Percentiles rank a stretch among this genome's conserved stretches.
These are phyloP conservation scores for Drosophila formosana DNA, from an alignment of 2,888 invertebrate genomes.

Conservation along the genomic window DNA sequence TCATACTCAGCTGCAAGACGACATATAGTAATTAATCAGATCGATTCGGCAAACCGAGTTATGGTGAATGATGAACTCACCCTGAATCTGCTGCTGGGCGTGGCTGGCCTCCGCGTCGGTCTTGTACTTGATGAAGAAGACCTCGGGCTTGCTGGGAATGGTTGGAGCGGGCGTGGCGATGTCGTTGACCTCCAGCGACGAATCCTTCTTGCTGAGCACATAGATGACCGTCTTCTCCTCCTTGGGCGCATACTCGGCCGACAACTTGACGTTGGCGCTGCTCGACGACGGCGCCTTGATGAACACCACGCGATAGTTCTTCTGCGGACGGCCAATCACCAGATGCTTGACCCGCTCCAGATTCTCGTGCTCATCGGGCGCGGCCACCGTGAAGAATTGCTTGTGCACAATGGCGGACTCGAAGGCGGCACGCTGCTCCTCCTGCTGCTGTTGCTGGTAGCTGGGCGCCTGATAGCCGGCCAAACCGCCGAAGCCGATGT, in stretches of 20 bases:
- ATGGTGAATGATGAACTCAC: slow-evolving; percentile 54
- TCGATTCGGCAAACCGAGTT: background rate
- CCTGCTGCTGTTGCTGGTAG: slow-evolving; percentile 60
- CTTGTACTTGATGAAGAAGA: slow-evolving; percentile 85
- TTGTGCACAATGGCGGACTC: slow-evolving; percentile 80
- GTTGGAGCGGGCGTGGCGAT: slow-evolving; percentile 83
- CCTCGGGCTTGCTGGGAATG: slow-evolving; percentile 84
- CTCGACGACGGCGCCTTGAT: slow-evolving; percentile 83
- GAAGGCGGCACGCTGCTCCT: slow-evolving; percentile 60
- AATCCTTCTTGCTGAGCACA: slow-evolving; percentile 83
- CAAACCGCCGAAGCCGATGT: slow-evolving; percentile 63
- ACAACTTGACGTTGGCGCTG: slow-evolving; percentile 75
- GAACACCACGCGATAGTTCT: slow-evolving; percentile 83
- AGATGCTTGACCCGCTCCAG: slow-evolving; percentile 78
- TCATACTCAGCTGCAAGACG: slow-evolving; percentile 80
- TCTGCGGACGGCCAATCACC: slow-evolving; percentile 82
- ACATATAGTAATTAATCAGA: background rate
- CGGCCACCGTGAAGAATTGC: slow-evolving; percentile 83
- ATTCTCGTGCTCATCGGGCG: slow-evolving; percentile 82
- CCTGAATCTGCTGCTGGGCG: slow-evolving; percentile 84
- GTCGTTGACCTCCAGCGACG: slow-evolving; percentile 79
- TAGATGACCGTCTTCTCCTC: slow-evolving; percentile 85
- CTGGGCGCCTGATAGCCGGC: slow-evolving; percentile 62
- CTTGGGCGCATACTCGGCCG: slow-evolving; percentile 82
- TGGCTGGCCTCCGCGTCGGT: slow-evolving; percentile 83